Base-by-base conservation (phyloP, 1,140 invertebrate species). In the Neuroterus valhalla region DNA sequence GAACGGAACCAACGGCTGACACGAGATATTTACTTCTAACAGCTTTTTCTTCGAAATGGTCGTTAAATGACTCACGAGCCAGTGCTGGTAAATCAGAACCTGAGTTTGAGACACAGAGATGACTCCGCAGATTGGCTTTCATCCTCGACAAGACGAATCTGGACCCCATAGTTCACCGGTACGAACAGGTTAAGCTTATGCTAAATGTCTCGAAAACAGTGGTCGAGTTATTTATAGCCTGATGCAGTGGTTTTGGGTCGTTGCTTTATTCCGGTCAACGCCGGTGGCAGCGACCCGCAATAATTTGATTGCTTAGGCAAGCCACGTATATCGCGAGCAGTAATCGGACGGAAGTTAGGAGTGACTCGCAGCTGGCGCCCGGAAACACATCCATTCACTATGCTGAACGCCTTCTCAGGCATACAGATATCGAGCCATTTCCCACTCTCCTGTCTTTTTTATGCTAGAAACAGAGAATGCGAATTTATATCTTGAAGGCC, bases 341-440 rank as follows among this genome's bases (percentile, higher is more conserved):
- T 85, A 85, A 86, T 82, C 81, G 79, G 78, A 80, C 85, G 84
- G 84, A 86, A 86, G 83, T 85, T 77, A 78, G 74, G 75, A 79
- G 77, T 78, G 80, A 82, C 78, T 81, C 77, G 80, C 85, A 84
- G 85, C 84, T 84, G 85, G 79, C 77, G 82, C 72, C 83, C 85
- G 84, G 86, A 87, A 86, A 85, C 79, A 72, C 78, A 70, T 71
- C 75, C 78, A 80, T 77, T 77, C 76, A 85, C 76, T 75, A n/a
- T n/a, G 66, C 70, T 67, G 66, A 68, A 50, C 75, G 68, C 71
- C 72, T 75, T 67, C 75, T 70, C 71, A 70, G 45, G 70, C 67
- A 69, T 75, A 66, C 68, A 46, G 55, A 70, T 62, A 62, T 14
- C 15, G 1, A 43, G 43, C 68, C 45, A 48, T 50, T 68, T 68